phyloP scores from a whole-genome alignment of 2,888 invertebrate species.

The Branchellion lobata region DNA sequence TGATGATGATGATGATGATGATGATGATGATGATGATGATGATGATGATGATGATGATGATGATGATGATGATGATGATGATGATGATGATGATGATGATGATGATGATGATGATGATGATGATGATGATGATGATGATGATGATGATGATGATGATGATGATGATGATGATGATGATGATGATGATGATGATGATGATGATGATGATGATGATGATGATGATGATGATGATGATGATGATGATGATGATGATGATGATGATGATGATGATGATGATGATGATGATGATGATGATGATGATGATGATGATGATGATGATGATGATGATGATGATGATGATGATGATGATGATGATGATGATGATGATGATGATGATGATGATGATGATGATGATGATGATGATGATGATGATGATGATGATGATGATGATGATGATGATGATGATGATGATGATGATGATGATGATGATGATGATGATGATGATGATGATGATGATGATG shows the following conservation, averaged over 20 bases:
- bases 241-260: not conserved
- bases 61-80: not conserved
- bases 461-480: conserved; percentile 9
- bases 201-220: not conserved
- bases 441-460: conserved; percentile 34
- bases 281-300: no score
- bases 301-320: no score
- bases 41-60: not conserved
- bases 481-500: not conserved
- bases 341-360: not conserved
- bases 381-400: conserved; percentile 29
- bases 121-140: conserved; percentile 32
- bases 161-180: conserved; percentile 41
- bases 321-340: not conserved
- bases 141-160: conserved; percentile 40
- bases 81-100: not conserved
- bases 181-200: conserved; percentile 39
- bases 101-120: conserved; percentile 38
- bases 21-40: conserved; percentile 2
- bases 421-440: conserved; percentile 33
- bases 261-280: no score
- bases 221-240: not conserved
- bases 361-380: conserved; percentile 24
- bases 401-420: conserved; percentile 40
- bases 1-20: not conserved